Conservation (phyloP, 2,797 vertebrate species). For the Gila robusta region DNA sequence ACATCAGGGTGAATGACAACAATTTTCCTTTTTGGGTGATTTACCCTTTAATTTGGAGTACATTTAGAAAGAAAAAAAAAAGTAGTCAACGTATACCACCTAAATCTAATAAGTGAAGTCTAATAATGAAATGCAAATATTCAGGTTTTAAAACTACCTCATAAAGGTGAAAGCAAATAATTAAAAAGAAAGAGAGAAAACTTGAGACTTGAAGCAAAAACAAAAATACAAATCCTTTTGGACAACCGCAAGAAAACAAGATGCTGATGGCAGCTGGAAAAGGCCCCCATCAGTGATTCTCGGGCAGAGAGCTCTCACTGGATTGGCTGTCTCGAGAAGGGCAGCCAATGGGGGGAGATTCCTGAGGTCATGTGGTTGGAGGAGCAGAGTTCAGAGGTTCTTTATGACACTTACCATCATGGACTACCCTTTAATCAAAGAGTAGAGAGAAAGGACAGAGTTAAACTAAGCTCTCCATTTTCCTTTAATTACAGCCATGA, state of each 20-base stretch:
- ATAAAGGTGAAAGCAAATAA: slow-evolving; percentile 74
- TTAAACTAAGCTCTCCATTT: slow-evolving; percentile 96
- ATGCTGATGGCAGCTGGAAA: slow-evolving; percentile 96
- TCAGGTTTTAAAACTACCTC: slow-evolving; percentile 63
- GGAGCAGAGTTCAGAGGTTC: slow-evolving; percentile 99
- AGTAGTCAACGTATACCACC: neutral
- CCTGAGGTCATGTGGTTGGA: slow-evolving; percentile 99
- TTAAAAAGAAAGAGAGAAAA: slow-evolving; percentile 76
- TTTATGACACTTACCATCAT: slow-evolving; percentile 99
- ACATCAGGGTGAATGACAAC: neutral
- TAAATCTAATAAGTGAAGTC: neutral
- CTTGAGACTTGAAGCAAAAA: slow-evolving; percentile 85
- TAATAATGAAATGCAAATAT: slow-evolving; percentile 25
- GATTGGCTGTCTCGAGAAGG: slow-evolving; percentile 98
- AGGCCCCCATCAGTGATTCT: slow-evolving; percentile 99
- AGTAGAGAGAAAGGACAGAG: slow-evolving; percentile 99
- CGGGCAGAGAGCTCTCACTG: slow-evolving; percentile 95
- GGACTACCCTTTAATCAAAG: slow-evolving; percentile 99
- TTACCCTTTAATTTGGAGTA: neutral
- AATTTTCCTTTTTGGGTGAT: neutral
- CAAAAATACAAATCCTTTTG: slow-evolving; percentile 97
- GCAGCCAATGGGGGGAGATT: slow-evolving; percentile 98
- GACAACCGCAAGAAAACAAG: slow-evolving; percentile 97
- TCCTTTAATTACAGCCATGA: slow-evolving; percentile 78
- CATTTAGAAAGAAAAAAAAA: neutral